A percentile compares a stretch with the other conserved stretches of the same genome.
phyloP scores from a whole-genome alignment of 2,888 invertebrate species.

The Melanostoma scalare region DNA sequence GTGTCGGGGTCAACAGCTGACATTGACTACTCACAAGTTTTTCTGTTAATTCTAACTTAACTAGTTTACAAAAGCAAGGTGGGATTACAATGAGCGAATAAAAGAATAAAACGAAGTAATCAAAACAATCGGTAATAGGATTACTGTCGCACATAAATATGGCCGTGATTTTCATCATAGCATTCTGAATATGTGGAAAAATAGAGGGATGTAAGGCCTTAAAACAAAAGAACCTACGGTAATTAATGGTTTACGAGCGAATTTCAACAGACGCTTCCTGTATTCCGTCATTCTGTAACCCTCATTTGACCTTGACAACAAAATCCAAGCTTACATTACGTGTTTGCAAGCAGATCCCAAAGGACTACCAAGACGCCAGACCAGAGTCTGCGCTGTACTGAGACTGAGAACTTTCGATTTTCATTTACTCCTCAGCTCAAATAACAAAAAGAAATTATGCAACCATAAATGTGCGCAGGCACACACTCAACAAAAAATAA shows the following conservation, averaged over 20 bases:
- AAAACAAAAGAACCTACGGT: not conserved
- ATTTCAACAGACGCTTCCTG: too few relatives aligned
- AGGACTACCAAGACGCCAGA: not conserved
- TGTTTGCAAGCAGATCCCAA: not conserved
- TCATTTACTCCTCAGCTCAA: not conserved
- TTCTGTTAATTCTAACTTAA: too few relatives aligned
- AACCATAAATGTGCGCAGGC: slow-evolving; percentile 30
- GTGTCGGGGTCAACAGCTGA: not conserved
- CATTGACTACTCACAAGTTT: too few relatives aligned
- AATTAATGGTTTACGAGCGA: slow-evolving; percentile 5
- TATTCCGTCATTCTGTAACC: slow-evolving; percentile 51
- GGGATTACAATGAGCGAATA: too few relatives aligned
- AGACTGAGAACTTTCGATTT: slow-evolving; percentile 19
- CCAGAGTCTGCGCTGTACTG: too few relatives aligned
- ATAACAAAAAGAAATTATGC: not conserved
- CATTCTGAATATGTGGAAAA: too few relatives aligned
- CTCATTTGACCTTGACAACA: slow-evolving; percentile 54
- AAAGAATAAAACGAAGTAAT: too few relatives aligned
- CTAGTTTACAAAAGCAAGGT: too few relatives aligned
- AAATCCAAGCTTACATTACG: slow-evolving; percentile 8
- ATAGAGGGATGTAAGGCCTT: too few relatives aligned
- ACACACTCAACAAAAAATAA: not conserved
- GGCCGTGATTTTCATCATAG: too few relatives aligned
- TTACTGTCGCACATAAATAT: too few relatives aligned
- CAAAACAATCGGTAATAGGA: too few relatives aligned